A percentile compares a stretch with the other conserved stretches of the same genome.
phyloP scores from a whole-genome alignment of 1,140 invertebrate genomes.

The Drosophila sucinea region DNA sequence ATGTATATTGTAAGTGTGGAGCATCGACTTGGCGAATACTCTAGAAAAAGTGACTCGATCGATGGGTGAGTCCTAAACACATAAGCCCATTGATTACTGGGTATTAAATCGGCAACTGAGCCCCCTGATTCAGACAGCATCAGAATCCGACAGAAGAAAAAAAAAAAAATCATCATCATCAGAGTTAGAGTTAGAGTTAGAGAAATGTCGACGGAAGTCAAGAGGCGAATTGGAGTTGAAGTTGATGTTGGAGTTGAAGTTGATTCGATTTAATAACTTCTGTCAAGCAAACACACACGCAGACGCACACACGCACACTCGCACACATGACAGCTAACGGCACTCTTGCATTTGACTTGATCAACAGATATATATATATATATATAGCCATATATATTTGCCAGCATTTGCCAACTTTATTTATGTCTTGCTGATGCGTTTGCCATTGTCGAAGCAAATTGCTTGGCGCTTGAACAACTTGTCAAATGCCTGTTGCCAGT shows the following conservation, averaged over 20 bases:
- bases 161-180: slow-evolving; percentile 39
- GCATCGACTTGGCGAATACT: too few species aligned
- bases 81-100: neutral
- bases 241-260: slow-evolving; percentile 60
- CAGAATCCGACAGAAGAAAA: neutral
- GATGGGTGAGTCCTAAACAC: neutral
- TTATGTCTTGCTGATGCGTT: slow-evolving; percentile 13
- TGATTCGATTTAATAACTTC: slow-evolving; percentile 78
- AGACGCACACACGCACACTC: neutral
- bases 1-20: neutral
- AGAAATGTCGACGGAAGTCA: slow-evolving; percentile 21
- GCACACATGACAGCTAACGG: slow-evolving; percentile 38
- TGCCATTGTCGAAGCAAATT: slow-evolving; percentile 12
- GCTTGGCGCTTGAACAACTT: slow-evolving; percentile 10
- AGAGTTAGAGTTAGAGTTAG: slow-evolving; percentile 42
- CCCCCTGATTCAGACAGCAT: neutral
- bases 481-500: slow-evolving; percentile 5
- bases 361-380: slow-evolving; percentile 1
- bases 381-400: neutral
- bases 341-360: slow-evolving; percentile 18
- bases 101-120: slow-evolving; percentile 38
- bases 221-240: slow-evolving; percentile 42
- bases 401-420: slow-evolving; percentile 5
- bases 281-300: slow-evolving; percentile 48
- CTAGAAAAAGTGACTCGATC: too few species aligned